Conservation (phyloP, 2,888 invertebrate genomes). For the Chelonus formosanus region DNA sequence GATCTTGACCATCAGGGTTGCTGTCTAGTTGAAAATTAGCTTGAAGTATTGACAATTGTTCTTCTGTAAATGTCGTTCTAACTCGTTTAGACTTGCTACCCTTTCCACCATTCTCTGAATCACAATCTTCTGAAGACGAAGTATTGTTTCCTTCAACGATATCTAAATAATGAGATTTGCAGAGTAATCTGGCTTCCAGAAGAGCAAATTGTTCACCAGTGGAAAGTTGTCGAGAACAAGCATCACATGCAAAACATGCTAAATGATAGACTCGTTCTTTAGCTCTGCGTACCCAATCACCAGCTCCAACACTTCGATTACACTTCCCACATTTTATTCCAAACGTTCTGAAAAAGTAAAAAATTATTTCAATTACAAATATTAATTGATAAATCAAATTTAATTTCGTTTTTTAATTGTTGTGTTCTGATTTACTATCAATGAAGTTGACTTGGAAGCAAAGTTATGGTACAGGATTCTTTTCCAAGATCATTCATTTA, state of each 20-base stretch:
- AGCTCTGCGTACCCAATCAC: slow-evolving; percentile 98
- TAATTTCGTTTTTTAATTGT: neutral
- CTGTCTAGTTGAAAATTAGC: slow-evolving; percentile 98
- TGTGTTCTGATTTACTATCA: slow-evolving; percentile 21
- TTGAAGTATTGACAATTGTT: slow-evolving; percentile 94
- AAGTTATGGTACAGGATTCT: slow-evolving; percentile 23
- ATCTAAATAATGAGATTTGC: slow-evolving; percentile 97
- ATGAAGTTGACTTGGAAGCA: slow-evolving; percentile 10
- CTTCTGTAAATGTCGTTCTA: slow-evolving; percentile 97
- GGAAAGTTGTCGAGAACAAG: slow-evolving; percentile 89
- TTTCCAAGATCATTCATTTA: slow-evolving; percentile 28
- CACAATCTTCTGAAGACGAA: slow-evolving; percentile 85
- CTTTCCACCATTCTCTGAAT: slow-evolving; percentile 85
- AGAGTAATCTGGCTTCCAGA: slow-evolving; percentile 90
- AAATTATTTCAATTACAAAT: slow-evolving; percentile 5
- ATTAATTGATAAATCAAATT: neutral
- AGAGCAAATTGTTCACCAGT: slow-evolving; percentile 98
- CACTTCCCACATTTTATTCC: slow-evolving; percentile 97
- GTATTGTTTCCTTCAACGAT: slow-evolving; percentile 90
- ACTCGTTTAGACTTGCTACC: slow-evolving; percentile 97
- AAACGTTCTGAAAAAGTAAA: slow-evolving; percentile 81
- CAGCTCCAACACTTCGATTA: slow-evolving; percentile 88
- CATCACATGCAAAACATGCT: slow-evolving; percentile 98
- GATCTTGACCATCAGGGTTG: slow-evolving; percentile 97
- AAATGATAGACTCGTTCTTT: slow-evolving; percentile 95